A percentile compares a stretch with the other conserved stretches of the same genome.
These are phyloP conservation scores for Campoletis sonorensis DNA, from an alignment of 1,140 invertebrate genomes.

Conservation along the genomic window DNA sequence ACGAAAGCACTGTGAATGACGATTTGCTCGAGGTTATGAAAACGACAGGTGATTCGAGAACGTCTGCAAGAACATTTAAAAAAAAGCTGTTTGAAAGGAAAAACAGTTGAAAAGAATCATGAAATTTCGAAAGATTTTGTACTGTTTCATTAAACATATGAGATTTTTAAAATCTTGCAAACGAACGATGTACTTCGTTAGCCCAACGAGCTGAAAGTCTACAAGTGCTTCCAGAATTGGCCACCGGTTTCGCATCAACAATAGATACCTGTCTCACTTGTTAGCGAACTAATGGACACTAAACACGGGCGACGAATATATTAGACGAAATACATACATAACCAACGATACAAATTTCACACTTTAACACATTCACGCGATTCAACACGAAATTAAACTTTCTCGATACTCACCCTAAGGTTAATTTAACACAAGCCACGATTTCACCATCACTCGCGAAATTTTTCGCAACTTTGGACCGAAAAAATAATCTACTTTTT, in stretches of 20 bases:
- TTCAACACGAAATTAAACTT: neutral
- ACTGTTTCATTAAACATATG: neutral
- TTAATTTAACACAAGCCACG: constrained; percentile 3
- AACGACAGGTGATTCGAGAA: no score
- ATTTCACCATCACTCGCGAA: constrained; percentile 9
- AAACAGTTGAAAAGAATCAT: no score
- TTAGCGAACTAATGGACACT: neutral
- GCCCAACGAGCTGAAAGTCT: neutral
- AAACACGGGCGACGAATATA: neutral
- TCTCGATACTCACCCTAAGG: constrained; percentile 7
- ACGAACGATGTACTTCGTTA: neutral
- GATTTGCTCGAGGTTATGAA: no score
- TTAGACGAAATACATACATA: neutral
- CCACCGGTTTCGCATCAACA: constrained; percentile 26
- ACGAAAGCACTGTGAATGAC: no score
- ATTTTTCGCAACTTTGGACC: neutral
- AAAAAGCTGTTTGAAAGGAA: no score
- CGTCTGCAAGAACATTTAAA: no score
- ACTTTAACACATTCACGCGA: neutral
- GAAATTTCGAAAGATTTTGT: no score
- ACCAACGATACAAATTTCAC: constrained; percentile 7
- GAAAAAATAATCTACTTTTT: neutral
- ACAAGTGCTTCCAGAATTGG: constrained; percentile 10
- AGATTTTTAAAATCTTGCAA: neutral
- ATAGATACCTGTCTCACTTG: constrained; percentile 12